Base-by-base conservation (phyloP, 2,113 vertebrate genomes). In the Glaucomys volans region DNA sequence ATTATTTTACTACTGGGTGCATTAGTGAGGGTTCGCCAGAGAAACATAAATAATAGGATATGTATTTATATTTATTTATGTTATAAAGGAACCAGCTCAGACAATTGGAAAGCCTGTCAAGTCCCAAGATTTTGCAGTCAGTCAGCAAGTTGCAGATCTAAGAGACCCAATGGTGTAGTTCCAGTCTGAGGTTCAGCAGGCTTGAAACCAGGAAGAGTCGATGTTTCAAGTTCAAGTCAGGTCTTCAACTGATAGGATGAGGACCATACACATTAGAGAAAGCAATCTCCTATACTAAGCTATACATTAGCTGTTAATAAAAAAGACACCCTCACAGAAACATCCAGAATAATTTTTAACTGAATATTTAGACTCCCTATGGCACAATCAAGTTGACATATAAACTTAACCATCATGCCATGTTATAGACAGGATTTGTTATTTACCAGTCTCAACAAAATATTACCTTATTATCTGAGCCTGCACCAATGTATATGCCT, bases 391-490 rank as follows among this genome's bases (percentile, higher is more conserved):
- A 52, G 13, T 52, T 75, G 26, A 90, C 20, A 74, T 6, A 66
- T 66, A 69, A 97, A 69, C 80, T 80, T 95, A 95, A 82, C 54
- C 66, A 84, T 66, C 26, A 35, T 7, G 83, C 14, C 6, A 40
- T 77, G 24, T 81, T 82, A 67, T 24, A 95, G 18, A 71, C 2
- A 80, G 50, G 96, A 87, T 69, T 96, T 71, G 2, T 54, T 75
- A 81, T 54, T 82, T 81, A 1, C 24, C 37, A 59, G 32, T 44
- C 40, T 89, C 50, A 92, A 80, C 18, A 94, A 87, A 94, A 87
- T 66, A 87, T 22, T 54, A 35, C 26, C 26, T 2, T 59, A 67
- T 17, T 18, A 71, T 44, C 57, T 72, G 2, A 89, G 42, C 16
- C 35, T 87, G 30, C 11, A 91, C 17, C 17, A 89, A 4, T 30